Base-by-base conservation (phyloP, 2,888 invertebrate species). In the Geophilus truncorum region DNA sequence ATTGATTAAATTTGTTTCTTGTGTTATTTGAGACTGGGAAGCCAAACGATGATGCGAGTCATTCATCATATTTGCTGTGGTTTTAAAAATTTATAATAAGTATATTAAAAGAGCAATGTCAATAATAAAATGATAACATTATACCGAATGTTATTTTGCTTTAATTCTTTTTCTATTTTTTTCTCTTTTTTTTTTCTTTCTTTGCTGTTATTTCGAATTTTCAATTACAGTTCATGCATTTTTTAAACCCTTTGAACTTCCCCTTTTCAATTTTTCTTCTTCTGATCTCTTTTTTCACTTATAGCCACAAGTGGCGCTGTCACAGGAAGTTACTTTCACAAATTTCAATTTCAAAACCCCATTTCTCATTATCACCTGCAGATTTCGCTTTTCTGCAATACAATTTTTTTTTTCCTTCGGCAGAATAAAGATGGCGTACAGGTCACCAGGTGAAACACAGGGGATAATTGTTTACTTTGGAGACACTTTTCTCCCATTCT, bases 281-380 rank as follows among this genome's bases (percentile, higher is more conserved):
- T 70, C 28, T 70, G 70, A 70, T 70, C 70, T 28, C 70, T 70
- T 70, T 45, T 45, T 4, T n/a, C 12, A 10, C 0, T n/a, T 28
- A 10, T 70, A 70, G 70, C 70, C 70, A 70, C 70, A 28, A 70
- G 70, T 70, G 70, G 70, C 70, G 70, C 70, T 70, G 70, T 70
- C 70, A 70, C 70, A 28, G 70, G 70, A 70, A 70, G 70, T 70
- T 70, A 70, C 70, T 70, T 28, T 70, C 70, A 70, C 10, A 70
- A 70, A 70, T 70, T 70, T 70, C 70, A 70, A 70, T 70, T 70
- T 70, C 70, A 70, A 70, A 28, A 70, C 70, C 70, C 45, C 28
- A 70, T 70, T 70, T 70, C 70, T 70, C 70, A 70, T 28, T 70
- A 70, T 70, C 70, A 70, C 70, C 70, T 70, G 25, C 70, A 70